These are phyloP conservation scores for Liodrosophila aerea DNA, from an alignment of 2,888 invertebrate species.

Conservation along the genomic window DNA sequence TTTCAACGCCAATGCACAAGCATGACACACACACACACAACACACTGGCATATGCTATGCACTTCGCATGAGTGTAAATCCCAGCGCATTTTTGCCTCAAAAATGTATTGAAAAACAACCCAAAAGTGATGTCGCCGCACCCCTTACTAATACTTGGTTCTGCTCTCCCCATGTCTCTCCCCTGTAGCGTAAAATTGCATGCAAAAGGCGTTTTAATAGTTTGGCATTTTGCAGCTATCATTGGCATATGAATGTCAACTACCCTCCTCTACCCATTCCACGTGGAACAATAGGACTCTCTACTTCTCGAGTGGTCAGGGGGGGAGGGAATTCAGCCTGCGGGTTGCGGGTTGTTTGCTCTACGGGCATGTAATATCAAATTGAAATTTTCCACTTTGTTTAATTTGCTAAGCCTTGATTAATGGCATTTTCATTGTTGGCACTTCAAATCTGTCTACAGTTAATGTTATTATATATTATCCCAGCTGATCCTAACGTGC, in stretches of 20 bases:
- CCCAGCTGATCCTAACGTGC: not conserved
- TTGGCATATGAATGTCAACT: slow-evolving; percentile 57
- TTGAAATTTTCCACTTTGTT: slow-evolving; percentile 80
- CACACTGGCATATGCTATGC: slow-evolving; percentile 24
- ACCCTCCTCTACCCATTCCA: slow-evolving; percentile 24
- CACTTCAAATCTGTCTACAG: slow-evolving; percentile 27
- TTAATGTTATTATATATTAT: not conserved
- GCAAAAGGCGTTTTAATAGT: slow-evolving; percentile 66
- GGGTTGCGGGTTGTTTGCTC: no score
- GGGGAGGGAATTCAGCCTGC: slow-evolving; percentile 15
- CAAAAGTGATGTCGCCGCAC: slow-evolving; percentile 41
- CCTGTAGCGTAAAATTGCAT: slow-evolving; percentile 44
- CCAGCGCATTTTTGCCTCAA: slow-evolving; percentile 45
- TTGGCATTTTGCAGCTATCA: slow-evolving; percentile 60
- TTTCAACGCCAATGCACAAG: slow-evolving; percentile 45
- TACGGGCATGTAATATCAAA: slow-evolving; percentile 58
- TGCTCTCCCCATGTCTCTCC: slow-evolving; percentile 21
- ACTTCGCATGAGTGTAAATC: slow-evolving; percentile 41
- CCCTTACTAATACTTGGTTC: slow-evolving; percentile 26
- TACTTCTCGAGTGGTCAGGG: slow-evolving; percentile 13
- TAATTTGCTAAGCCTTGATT: slow-evolving; percentile 78
- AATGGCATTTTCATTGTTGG: slow-evolving; percentile 76
- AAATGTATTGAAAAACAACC: slow-evolving; percentile 40
- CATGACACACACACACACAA: slow-evolving; percentile 18
- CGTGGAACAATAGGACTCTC: slow-evolving; percentile 1